phyloP scores from a whole-genome alignment of 2,888 invertebrate genomes.

The Nephrotoma guestfalica region DNA sequence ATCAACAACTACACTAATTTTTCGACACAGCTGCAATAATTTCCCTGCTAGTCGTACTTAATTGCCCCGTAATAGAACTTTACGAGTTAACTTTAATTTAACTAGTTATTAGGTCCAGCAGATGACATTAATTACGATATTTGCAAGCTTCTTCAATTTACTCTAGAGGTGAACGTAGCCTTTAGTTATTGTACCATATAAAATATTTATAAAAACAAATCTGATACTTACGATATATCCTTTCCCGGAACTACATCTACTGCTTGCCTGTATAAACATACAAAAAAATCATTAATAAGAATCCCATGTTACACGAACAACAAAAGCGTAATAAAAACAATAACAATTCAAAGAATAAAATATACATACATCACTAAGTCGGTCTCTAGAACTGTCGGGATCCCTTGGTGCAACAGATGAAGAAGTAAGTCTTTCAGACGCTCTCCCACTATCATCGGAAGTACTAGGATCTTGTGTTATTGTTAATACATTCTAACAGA shows the following conservation, averaged over 20 bases:
- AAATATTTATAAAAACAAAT: background rate
- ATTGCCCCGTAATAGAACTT: too few relatives aligned
- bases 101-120: too few relatives aligned
- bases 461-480: conserved; percentile 65
- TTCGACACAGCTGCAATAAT: too few relatives aligned
- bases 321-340: background rate
- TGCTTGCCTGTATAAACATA: conserved; percentile 62
- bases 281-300: conserved; percentile 5
- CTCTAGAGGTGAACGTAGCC: too few relatives aligned
- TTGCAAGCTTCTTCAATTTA: too few relatives aligned
- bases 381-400: conserved; percentile 66
- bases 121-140: too few relatives aligned
- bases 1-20: too few relatives aligned
- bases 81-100: too few relatives aligned
- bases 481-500: conserved; percentile 47
- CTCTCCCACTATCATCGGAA: conserved; percentile 72
- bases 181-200: too few relatives aligned
- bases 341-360: background rate
- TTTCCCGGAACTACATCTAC: conserved; percentile 85
- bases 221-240: conserved; percentile 78
- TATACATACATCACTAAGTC: conserved; percentile 68
- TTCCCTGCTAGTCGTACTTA: too few relatives aligned
- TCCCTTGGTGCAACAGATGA: conserved; percentile 60
- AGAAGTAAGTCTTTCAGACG: conserved; percentile 65
- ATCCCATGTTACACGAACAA: background rate